These are phyloP conservation scores for Polypterus bichir DNA, from an alignment of 2,113 vertebrate species.

Conservation along the genomic window DNA sequence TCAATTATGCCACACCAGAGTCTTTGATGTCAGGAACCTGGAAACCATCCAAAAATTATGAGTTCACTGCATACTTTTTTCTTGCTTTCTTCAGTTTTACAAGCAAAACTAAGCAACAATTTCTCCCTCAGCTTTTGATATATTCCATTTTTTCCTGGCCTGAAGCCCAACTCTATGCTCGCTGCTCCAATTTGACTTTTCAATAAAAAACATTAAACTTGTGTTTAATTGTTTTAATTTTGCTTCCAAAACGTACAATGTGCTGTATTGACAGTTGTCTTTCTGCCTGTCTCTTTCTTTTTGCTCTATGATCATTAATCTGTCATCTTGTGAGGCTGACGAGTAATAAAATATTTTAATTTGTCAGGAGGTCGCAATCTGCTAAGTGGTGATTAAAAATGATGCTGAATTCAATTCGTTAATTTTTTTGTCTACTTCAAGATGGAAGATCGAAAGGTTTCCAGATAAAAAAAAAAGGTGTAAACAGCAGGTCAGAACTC, in stretches of 20 bases:
- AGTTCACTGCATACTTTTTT: slow-evolving; percentile 14
- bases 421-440: neutral
- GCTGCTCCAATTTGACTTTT: slow-evolving; percentile 11
- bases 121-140: neutral
- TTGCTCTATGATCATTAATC: too few relatives aligned
- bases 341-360: too few relatives aligned
- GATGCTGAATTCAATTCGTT: neutral
- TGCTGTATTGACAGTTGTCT: too few relatives aligned
- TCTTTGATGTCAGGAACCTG: slow-evolving; percentile 18
- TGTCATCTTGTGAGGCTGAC: too few relatives aligned
- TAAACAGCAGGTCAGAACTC: too few relatives aligned
- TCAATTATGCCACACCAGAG: slow-evolving; percentile 20
- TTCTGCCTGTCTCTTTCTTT: too few relatives aligned
- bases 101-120: slow-evolving; percentile 9
- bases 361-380: too few relatives aligned
- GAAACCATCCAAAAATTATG: slow-evolving; percentile 14
- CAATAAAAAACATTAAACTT: slow-evolving; percentile 1
- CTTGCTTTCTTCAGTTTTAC: slow-evolving; percentile 2
- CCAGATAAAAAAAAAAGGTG: neutral
- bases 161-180: slow-evolving; percentile 1
- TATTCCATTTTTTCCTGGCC: slow-evolving; percentile 16
- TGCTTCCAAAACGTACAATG: neutral
- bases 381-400: too few relatives aligned
- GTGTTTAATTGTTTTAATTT: slow-evolving; percentile 5
- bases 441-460: neutral